Evolutionary conservation across 1,140 invertebrate genomes (phyloP), one percentile per base, ranked within the genome.

Genomic region (Sesamia nonagrioides): DNA sequence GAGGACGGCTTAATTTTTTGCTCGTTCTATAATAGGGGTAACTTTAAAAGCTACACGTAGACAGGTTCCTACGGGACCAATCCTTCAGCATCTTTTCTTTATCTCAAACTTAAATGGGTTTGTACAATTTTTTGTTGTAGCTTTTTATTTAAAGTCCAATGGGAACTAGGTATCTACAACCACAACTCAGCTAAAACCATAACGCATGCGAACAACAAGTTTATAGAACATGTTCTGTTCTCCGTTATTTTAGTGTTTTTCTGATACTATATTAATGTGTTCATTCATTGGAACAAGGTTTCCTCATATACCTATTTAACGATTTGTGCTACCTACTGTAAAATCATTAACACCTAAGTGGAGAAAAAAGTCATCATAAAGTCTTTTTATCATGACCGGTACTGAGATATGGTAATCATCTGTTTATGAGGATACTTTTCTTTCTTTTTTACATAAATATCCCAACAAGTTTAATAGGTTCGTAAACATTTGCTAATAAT

Each of bases 1-100:
- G 60, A 69, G 42, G 54, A 60, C 42, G 58, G 56, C 42, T 75
- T 50, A 75, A 18, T 75, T 75, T 75, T 75, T 75, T 75, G 73
- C 42, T 63, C 13, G 0, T 9, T 63, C 27, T 37, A 50, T 75
- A 58, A 73, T 73, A 60, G 42, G 73, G 73, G 58, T 75, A 45
- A 58, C 3, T 61, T 63, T 52, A 21, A 73, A 73, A 56, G 52
- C 7, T 63, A 6, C 42, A 35, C 42, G 40, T 75, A 61, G 42
- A 50, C 73, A 63, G 42, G 58, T 75, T 75, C 15, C 17, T 61
- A 75, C 56, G 52, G 60, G 54, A 60, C 54, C 52, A 60, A 33
- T n/a, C n/a, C 50, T n/a, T 18, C 11, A 37, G 35, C 8, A 13
- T 45, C 71, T 74, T 74, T 5, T 7, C 48, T 15, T 40, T 56